Evolutionary conservation across 2,888 invertebrate genomes (phyloP).

Genomic region (Temnothorax ravouxi): DNA sequence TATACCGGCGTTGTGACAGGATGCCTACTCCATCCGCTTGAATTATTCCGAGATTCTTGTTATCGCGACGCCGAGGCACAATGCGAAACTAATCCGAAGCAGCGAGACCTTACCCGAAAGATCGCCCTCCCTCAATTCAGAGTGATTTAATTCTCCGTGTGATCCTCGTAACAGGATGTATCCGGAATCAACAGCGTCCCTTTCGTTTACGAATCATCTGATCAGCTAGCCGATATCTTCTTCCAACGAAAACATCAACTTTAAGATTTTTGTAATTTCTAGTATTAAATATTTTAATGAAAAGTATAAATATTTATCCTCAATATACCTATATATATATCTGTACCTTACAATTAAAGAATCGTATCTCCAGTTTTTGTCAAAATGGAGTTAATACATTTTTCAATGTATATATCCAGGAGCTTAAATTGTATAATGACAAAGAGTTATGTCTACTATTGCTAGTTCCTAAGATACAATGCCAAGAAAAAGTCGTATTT

Average conservation of each 20-base stretch:
- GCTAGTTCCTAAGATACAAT: too few species aligned
- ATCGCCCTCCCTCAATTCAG: background rate
- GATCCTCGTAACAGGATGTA: constrained; percentile 17
- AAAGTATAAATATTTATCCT: too few species aligned
- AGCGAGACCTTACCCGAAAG: constrained; percentile 4
- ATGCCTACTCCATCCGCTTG: constrained; percentile 54
- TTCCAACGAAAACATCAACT: background rate
- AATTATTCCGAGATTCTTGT: constrained; percentile 64
- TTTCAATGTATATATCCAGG: too few species aligned
- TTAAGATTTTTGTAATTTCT: background rate
- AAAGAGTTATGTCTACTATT: too few species aligned
- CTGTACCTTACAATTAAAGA: too few species aligned
- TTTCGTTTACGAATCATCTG: background rate
- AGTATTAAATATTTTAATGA: background rate
- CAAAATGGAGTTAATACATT: too few species aligned
- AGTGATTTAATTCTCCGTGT: constrained; percentile 20
- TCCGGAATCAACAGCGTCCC: background rate
- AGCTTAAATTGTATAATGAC: too few species aligned
- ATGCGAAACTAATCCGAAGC: constrained; percentile 31
- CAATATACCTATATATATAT: too few species aligned
- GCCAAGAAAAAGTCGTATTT: too few species aligned
- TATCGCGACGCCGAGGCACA: constrained; percentile 28
- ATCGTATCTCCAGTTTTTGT: too few species aligned
- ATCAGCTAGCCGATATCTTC: background rate
- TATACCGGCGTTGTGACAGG: constrained; percentile 49